phyloP scores from a whole-genome alignment of 2,888 invertebrate species.

The Mantis religiosa region DNA sequence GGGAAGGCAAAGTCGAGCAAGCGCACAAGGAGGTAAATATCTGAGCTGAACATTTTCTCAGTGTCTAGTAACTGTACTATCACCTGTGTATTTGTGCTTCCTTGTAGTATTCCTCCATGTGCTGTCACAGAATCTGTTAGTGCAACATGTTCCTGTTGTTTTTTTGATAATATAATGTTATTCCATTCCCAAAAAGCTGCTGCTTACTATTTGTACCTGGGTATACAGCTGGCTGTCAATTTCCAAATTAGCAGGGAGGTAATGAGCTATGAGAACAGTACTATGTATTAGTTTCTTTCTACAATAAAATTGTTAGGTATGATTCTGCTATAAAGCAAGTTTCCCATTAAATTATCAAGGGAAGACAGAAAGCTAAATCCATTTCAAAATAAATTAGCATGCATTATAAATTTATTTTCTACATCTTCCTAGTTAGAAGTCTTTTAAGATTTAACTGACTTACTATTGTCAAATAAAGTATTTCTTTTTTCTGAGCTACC shows the following conservation, averaged over 20 bases:
- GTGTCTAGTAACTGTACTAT: neutral
- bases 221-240: neutral
- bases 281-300: too few species aligned
- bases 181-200: neutral
- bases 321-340: too few species aligned
- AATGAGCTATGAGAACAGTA: too few species aligned
- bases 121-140: neutral
- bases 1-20: slow-evolving; percentile 78
- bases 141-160: neutral
- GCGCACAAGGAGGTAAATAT: slow-evolving; percentile 81
- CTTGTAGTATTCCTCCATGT: neutral
- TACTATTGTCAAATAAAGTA: too few species aligned
- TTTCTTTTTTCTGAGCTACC: too few species aligned
- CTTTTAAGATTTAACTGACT: too few species aligned
- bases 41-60: neutral
- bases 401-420: too few species aligned
- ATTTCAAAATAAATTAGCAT: too few species aligned
- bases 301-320: too few species aligned
- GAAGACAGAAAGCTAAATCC: too few species aligned
- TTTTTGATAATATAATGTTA: neutral
- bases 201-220: neutral
- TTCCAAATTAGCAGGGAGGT: neutral
- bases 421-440: too few species aligned
- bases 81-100: neutral
- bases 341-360: too few species aligned